A percentile compares a stretch with the other conserved stretches of the same genome.
Conservation (phyloP, 2,888 invertebrate species). For the Saturnia pavonia region DNA sequence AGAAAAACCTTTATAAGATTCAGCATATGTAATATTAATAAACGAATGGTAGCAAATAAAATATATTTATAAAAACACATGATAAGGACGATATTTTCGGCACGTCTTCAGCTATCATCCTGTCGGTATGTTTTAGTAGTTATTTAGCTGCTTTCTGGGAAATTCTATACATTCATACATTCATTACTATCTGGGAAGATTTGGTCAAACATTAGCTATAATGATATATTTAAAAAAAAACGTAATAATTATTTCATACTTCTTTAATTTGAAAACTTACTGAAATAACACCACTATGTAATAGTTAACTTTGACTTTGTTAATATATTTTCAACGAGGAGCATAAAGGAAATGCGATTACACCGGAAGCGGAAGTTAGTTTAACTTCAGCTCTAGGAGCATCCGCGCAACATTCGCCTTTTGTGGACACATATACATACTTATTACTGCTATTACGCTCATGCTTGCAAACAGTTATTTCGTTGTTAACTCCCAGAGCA, state of each 20-base stretch:
- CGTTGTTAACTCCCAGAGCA: not conserved
- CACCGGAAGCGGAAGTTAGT: conserved; percentile 69
- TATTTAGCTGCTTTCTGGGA: too few relatives aligned
- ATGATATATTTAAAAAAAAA: not conserved
- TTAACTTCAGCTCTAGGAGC: conserved; percentile 59
- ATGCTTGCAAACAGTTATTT: not conserved
- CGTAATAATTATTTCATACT: not conserved
- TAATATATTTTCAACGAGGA: conserved; percentile 56
- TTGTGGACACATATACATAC: conserved; percentile 35
- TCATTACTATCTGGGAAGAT: not conserved
- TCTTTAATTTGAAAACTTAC: not conserved
- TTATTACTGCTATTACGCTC: conserved; percentile 35
- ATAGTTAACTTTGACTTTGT: conserved; percentile 42
- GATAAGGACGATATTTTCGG: not conserved
- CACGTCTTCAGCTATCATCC: not conserved
- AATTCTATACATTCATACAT: too few relatives aligned
- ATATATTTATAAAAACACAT: not conserved
- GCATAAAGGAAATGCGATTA: conserved; percentile 73
- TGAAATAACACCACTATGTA: conserved; percentile 26
- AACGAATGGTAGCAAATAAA: not conserved
- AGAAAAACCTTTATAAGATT: too few relatives aligned
- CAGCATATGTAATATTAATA: not conserved
- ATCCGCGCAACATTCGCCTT: conserved; percentile 53
- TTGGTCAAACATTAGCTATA: not conserved
- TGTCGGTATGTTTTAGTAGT: not conserved